These are phyloP conservation scores for Pyxicephalus adspersus DNA, from an alignment of 2,113 vertebrate genomes.

Conservation along the genomic window DNA sequence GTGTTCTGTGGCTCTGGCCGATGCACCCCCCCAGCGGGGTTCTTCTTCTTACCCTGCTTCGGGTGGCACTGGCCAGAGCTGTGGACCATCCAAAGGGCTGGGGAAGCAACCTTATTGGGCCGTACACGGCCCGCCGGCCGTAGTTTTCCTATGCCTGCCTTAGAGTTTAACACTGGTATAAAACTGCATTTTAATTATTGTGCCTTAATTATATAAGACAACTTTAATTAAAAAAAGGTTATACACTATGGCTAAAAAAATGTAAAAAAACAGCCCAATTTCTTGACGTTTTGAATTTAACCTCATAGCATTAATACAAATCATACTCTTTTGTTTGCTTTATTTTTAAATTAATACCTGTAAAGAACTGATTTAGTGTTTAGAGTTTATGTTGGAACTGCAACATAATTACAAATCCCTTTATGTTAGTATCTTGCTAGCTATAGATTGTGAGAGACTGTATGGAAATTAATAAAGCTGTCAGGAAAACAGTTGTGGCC, in stretches of 20 bases:
- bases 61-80: too few relatives aligned
- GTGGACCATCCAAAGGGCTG: too few relatives aligned
- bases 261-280: not conserved
- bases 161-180: too few relatives aligned
- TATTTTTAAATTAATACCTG: not conserved
- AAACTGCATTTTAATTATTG: too few relatives aligned
- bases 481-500: slow-evolving; percentile 8
- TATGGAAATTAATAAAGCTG: slow-evolving; percentile 4
- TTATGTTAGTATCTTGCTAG: not conserved
- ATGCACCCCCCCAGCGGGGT: too few relatives aligned
- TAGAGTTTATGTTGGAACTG: not conserved
- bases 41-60: too few relatives aligned
- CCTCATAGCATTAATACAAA: not conserved
- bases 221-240: not conserved
- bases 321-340: not conserved
- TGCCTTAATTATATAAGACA: too few relatives aligned
- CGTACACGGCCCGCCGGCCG: too few relatives aligned
- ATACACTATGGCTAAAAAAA: not conserved
- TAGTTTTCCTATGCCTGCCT: too few relatives aligned
- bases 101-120: too few relatives aligned
- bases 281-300: not conserved
- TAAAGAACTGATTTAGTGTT: not conserved
- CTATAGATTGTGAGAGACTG: not conserved
- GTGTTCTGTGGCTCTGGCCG: too few relatives aligned
- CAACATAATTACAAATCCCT: not conserved